phyloP scores from a whole-genome alignment of 2,888 invertebrate species.

The Cetonia aurata region DNA sequence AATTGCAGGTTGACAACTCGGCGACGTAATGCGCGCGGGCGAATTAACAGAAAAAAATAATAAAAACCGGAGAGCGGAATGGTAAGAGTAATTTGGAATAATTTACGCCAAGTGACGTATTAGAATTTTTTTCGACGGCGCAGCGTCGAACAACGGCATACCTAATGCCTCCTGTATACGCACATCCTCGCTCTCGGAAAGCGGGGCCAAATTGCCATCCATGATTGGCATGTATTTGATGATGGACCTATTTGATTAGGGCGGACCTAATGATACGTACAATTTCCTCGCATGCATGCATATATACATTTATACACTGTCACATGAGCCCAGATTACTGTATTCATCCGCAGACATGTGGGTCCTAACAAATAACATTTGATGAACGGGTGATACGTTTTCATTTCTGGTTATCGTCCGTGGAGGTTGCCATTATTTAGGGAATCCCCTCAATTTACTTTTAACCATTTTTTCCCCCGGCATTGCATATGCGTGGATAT shows the following conservation, averaged over 20 bases:
- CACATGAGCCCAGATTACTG: constrained; percentile 64
- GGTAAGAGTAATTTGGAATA: constrained; percentile 59
- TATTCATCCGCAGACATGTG: constrained; percentile 63
- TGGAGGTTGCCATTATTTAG: constrained; percentile 61
- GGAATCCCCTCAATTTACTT: constrained; percentile 47
- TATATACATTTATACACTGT: constrained; percentile 63
- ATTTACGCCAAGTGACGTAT: constrained; percentile 58
- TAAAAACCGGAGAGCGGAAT: constrained; percentile 58
- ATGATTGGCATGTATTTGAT: constrained; percentile 66
- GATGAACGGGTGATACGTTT: constrained; percentile 64
- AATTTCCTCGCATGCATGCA: constrained; percentile 64
- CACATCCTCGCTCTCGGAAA: neutral
- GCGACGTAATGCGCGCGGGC: neutral
- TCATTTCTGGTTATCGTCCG: constrained; percentile 63
- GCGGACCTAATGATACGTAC: constrained; percentile 66
- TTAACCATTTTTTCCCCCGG: constrained; percentile 2
- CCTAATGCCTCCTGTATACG: constrained; percentile 49
- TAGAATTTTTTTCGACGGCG: constrained; percentile 54
- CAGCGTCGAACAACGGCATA: neutral
- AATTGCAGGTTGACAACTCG: constrained; percentile 53
- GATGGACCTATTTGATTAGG: constrained; percentile 66
- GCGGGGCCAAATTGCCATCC: constrained; percentile 59
- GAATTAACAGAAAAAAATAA: constrained; percentile 50
- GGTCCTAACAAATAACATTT: constrained; percentile 64
- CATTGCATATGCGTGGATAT: too few species aligned